phyloP scores from a whole-genome alignment of 2,113 vertebrate species.

The Phycodurus eques region DNA sequence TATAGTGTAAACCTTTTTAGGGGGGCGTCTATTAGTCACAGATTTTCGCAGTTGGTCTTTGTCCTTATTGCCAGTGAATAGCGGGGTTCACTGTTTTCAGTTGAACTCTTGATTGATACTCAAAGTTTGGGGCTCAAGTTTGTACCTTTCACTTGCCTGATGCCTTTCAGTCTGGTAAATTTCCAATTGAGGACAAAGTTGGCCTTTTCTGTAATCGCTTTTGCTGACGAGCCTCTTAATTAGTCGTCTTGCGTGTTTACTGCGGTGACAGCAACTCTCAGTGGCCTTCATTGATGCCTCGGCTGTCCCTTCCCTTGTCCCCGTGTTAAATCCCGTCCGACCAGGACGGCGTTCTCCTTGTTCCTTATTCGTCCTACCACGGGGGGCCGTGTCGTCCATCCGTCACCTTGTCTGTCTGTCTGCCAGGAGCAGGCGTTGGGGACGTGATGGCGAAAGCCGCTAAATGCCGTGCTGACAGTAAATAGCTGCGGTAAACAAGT shows the following conservation, averaged over 20 bases:
- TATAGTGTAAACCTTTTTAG: background rate
- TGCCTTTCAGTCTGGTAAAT: constrained; percentile 53
- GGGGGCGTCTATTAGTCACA: background rate
- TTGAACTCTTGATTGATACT: background rate
- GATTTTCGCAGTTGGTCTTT: background rate
- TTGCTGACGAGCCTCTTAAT: constrained; percentile 85
- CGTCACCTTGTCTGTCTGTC: constrained; percentile 64
- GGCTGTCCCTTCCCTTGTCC: constrained; percentile 71
- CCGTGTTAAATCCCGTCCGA: constrained; percentile 68
- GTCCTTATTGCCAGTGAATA: background rate
- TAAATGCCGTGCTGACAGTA: constrained; percentile 65
- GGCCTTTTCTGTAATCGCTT: constrained; percentile 72
- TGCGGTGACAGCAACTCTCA: constrained; percentile 80
- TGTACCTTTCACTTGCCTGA: constrained; percentile 15
- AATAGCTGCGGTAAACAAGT: constrained; percentile 76
- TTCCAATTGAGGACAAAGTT: constrained; percentile 57
- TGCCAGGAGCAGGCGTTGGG: constrained; percentile 46
- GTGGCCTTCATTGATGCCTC: constrained; percentile 70
- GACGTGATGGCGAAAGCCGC: constrained; percentile 44
- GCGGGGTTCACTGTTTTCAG: background rate
- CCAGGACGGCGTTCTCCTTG: constrained; percentile 55
- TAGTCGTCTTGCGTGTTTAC: constrained; percentile 86
- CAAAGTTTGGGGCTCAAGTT: background rate
- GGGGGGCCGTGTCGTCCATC: constrained; percentile 60
- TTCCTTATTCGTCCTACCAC: constrained; percentile 58